Evolutionary conservation across 2,113 vertebrate genomes (phyloP), one percentile per base, ranked within the genome.

Genomic region (Laticauda laticaudata): DNA sequence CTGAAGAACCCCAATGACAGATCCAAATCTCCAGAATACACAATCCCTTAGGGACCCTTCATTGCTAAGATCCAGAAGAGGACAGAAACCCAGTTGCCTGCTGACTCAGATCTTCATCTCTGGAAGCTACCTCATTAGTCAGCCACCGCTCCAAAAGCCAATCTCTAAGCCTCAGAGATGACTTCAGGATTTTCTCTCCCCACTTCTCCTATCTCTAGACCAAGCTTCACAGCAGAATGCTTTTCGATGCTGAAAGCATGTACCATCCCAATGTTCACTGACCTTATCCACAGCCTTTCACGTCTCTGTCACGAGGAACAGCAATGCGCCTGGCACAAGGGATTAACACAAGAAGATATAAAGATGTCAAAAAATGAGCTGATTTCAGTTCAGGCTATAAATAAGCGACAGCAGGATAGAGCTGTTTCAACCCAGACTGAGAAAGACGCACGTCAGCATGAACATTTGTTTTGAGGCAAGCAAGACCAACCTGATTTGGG

Each of bases 1-100:
- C 91, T 89, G 39, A 87, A 64, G 87, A 90, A 94, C 34, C 93
- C 61, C 92, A 95, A 92, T 54, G 75, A 94, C 0, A 94, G 90
- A 91, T 61, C 92, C 94, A 93, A 94, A 59, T 92, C 87, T 18
- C 95, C 86, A 75, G n/a, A 87, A 26, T 24, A 34, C 75, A 20
- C 75, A 0, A 0, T 87, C 93, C 59, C 54, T 18, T 1, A 56
- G 93, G 55, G 86, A 94, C 92, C 92, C 93, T 91, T 93, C 93
- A 54, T 0, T 23, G 1, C 92, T 57, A 39, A 0, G 56, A 93
- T 91, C 94, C 85, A 93, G 91, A 56, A 81, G 59, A 5, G 85
- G 0, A 1, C 92, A 93, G 89, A 88, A 89, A 95, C 86, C 92
- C 95, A 95, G 10, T 81, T 89, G 11, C 90, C 89, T 86, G 86